Evolutionary conservation across 1,140 invertebrate genomes (phyloP), one percentile per base, ranked within the genome.

Genomic region (Centruroides sculpturatus): DNA sequence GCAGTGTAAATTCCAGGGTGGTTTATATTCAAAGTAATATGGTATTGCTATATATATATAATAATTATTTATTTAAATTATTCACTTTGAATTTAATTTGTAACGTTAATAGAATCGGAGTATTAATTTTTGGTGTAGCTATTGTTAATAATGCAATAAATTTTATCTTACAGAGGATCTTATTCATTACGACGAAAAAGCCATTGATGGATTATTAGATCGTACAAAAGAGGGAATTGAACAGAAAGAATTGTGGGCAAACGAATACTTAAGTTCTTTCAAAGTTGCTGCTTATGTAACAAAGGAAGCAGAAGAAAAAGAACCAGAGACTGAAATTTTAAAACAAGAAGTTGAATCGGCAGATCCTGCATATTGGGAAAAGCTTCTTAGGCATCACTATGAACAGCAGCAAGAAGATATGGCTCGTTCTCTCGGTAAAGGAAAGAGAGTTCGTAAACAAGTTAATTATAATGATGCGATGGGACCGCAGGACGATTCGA

Each of bases 281-380:
- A 85, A 85, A 72, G 96, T 99, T 9, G 94, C 94, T 12, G 89
- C 86, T 53, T 98, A 98, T 71, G 89, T 88, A 7, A 97, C 92
- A 3, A 94, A 95, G 73, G 92, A 97, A 79, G 89, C 87, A 58
- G 92, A 95, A 66, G 85, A 85, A 61, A 76, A 98, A 69, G 92
- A 96, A 72, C 86, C 89, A 0, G 92, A 97, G 66, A 95, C 93
- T 0, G 96, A 99, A 75, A 92, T 98, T 67, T 89, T 99, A 55
- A 98, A 99, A 74, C 94, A 98, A 72, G 94, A 98, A 72, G 89
- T 89, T 0, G 91, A 95, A 71, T 94, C 94, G 70, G 94, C 93
- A 0, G 97, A 99, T 79, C 96, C 96, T 0, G 93, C 93, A 1
- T 99, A 99, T 77, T 99, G 97, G 97, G 97, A 99, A 59, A 98